Percentiles rank a stretch among this genome's conserved stretches.
Evolutionary conservation across 2,888 invertebrate species (phyloP).

Genomic region (Cactoblastis cactorum): DNA sequence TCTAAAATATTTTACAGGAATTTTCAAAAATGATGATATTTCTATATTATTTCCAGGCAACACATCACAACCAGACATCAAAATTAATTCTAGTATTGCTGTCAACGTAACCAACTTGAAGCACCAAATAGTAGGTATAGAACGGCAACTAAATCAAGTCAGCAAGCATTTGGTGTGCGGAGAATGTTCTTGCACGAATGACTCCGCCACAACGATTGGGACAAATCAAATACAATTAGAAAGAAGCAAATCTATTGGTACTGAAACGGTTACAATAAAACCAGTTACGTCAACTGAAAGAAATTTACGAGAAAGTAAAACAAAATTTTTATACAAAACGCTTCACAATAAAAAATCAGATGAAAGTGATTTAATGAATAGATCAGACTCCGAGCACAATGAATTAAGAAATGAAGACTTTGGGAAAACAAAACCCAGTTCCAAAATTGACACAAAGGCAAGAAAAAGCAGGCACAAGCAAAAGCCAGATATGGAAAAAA

Average conservation of each 20-base stretch:
- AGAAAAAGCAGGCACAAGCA: constrained; percentile 38
- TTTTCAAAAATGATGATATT: too few species aligned
- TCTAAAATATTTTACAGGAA: too few species aligned
- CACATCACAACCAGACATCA: constrained; percentile 52
- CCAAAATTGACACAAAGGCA: constrained; percentile 5
- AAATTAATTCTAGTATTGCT: constrained; percentile 57
- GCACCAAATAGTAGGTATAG: constrained; percentile 52
- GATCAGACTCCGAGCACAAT: constrained; percentile 22
- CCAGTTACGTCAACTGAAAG: constrained; percentile 24
- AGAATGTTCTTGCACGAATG: constrained; percentile 32
- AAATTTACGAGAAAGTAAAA: constrained; percentile 31
- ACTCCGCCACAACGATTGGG: constrained; percentile 26
- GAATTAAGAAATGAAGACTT: constrained; percentile 16
- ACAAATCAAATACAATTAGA: too few species aligned
- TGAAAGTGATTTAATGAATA: constrained; percentile 30
- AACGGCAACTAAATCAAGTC: constrained; percentile 50
- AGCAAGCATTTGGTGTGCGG: constrained; percentile 43
- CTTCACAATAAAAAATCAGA: constrained; percentile 36
- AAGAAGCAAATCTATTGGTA: constrained; percentile 23
- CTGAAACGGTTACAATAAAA: constrained; percentile 10
- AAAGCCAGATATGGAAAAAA: constrained; percentile 23
- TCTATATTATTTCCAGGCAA: too few species aligned
- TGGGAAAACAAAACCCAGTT: constrained; percentile 21
- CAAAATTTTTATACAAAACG: constrained; percentile 47
- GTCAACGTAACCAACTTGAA: constrained; percentile 58